Base-by-base conservation (phyloP, 2,888 invertebrate species). In the Morpho helenor region DNA sequence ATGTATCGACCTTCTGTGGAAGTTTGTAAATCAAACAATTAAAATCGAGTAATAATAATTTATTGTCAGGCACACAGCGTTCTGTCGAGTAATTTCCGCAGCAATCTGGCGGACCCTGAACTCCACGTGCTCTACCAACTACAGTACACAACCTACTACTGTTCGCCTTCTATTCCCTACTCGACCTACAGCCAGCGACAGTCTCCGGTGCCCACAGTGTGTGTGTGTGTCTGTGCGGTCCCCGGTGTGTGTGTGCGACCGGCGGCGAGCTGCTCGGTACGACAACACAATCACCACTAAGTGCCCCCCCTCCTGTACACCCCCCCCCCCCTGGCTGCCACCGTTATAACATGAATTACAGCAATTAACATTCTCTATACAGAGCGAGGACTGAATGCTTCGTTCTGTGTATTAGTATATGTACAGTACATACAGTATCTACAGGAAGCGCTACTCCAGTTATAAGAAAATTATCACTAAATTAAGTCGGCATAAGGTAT, bases 61-160 rank as follows among this genome's bases (percentile, higher is more conserved):
- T 66, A 66, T 66, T 66, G 7, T 59, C 66, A 66, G 65, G 65
- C 61, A 66, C 62, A 56, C 40, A 43, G 45, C 60, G 56, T 23
- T 52, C 42, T 40, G 40, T 45, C 39, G 2, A 31, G 3, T 6
- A 2, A 8, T 39, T 8, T 16, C 10, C 45, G 22, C 10, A 43
- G 23, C 52, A 52, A 47, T 43, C n/a, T 8, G 9, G 8, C n/a
- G 8, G 45, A n/a, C 39, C n/a, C 8, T 22, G 41, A 47, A 46
- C n/a, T 9, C 8, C 40, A 31, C 42, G 42, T 22, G 42, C 23
- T 23, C 22, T 46, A 31, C 56, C 47, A 51, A 43, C 56, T 31
- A 43, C 52, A n/a, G 0, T 9, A 22, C 7, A 7, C 22, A 22
- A 2, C 31, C 40, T 41, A 23, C 47, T 5, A 43, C 43, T 42